Conservation (phyloP, 2,113 vertebrate species). For the Psilopsiagon aymara region DNA sequence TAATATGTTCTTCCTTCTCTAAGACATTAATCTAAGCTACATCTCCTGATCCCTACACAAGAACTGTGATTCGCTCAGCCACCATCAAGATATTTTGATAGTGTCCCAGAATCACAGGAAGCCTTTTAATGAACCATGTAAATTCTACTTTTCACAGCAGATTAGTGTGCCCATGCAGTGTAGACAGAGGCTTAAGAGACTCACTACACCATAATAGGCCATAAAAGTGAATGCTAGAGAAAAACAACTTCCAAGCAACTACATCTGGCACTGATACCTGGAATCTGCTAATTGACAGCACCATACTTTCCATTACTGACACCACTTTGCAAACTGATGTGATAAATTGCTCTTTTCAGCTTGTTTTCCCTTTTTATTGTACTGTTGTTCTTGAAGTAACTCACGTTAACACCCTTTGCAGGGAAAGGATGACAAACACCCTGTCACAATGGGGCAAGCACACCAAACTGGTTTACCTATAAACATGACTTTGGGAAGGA, state of each 20-base stretch:
- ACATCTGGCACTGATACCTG: neutral
- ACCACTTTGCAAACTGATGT: no score
- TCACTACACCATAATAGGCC: neutral
- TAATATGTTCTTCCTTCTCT: slow-evolving; percentile 47
- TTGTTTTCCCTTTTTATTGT: neutral
- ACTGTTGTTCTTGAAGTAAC: neutral
- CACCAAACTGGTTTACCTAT: neutral
- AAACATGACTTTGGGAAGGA: neutral
- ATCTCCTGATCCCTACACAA: slow-evolving; percentile 34
- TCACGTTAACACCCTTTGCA: neutral
- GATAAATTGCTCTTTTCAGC: neutral
- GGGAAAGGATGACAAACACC: neutral
- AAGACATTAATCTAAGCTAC: slow-evolving; percentile 42
- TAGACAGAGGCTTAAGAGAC: neutral
- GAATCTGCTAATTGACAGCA: neutral
- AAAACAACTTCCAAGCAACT: neutral
- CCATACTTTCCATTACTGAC: neutral
- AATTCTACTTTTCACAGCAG: neutral
- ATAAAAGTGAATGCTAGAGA: neutral
- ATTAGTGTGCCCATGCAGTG: neutral
- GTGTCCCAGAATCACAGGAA: neutral
- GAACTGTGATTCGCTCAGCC: slow-evolving; percentile 49
- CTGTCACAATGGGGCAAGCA: neutral
- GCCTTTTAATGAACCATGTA: neutral
- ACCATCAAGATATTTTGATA: slow-evolving; percentile 10